These are phyloP conservation scores for Calliopsis andreniformis DNA, from an alignment of 1,140 invertebrate genomes.

Conservation along the genomic window DNA sequence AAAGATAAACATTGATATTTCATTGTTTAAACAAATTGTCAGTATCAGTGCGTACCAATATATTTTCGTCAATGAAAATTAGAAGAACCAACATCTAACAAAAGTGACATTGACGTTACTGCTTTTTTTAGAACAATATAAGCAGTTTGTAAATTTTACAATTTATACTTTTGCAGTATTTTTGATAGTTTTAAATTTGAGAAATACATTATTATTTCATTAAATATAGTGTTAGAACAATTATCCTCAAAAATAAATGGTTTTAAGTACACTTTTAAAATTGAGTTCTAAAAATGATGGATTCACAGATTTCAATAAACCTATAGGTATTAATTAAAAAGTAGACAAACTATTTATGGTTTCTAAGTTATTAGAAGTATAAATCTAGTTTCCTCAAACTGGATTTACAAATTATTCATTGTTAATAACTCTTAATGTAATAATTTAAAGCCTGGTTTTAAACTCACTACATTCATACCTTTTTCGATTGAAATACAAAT, in stretches of 20 bases:
- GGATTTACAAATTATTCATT: no score
- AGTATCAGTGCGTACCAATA: background rate
- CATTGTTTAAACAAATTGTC: slow-evolving; percentile 29
- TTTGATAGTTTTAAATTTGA: background rate
- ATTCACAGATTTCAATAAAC: background rate
- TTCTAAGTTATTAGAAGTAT: no score
- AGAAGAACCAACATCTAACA: no score
- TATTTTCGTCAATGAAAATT: background rate
- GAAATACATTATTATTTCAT: no score
- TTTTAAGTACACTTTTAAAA: background rate
- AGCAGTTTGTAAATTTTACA: background rate
- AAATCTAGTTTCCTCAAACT: no score
- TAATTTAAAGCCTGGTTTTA: background rate
- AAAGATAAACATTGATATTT: slow-evolving; percentile 1
- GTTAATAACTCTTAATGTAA: background rate
- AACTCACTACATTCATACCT: no score
- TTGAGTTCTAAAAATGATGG: background rate
- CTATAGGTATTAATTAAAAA: background rate
- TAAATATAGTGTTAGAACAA: background rate
- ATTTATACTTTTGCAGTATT: background rate
- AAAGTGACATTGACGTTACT: background rate
- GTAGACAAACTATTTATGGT: no score
- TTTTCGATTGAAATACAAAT: no score
- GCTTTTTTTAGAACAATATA: background rate
- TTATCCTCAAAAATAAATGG: background rate